A percentile compares a stretch with the other conserved stretches of the same genome.
These are phyloP conservation scores for Notoglanidium macrostoma DNA, from an alignment of 2,797 vertebrate species.

Conservation along the genomic window DNA sequence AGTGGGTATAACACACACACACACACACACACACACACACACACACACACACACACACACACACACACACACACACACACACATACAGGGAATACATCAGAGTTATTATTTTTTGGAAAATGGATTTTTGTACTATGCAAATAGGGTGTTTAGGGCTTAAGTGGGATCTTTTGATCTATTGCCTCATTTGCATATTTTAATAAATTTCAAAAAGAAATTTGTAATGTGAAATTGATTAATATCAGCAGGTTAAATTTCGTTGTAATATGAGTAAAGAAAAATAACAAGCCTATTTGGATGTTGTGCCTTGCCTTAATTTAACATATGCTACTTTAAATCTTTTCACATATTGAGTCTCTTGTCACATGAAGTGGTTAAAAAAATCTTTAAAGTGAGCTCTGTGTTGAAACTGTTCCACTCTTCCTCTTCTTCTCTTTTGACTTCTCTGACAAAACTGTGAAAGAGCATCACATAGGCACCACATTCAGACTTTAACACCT, in stretches of 20 bases:
- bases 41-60: background rate
- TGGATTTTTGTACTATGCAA: background rate
- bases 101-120: background rate
- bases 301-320: background rate
- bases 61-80: background rate
- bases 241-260: slow-evolving; percentile 1
- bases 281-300: background rate
- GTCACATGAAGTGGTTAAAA: background rate
- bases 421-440: background rate
- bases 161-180: slow-evolving; percentile 17
- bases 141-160: slow-evolving; percentile 14
- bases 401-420: background rate
- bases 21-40: background rate
- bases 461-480: background rate
- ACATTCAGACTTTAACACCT: background rate
- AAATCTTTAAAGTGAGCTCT: background rate
- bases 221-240: background rate
- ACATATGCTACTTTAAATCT: background rate
- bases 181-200: slow-evolving; percentile 11
- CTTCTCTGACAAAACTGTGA: background rate
- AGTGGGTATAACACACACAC: background rate
- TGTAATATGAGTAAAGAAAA: background rate
- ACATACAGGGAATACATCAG: background rate
- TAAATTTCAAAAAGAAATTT: background rate
- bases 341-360: background rate